Evolutionary conservation across 2,888 invertebrate genomes (phyloP), one percentile per base, ranked within the genome.

Genomic region (Chrysodeixis includens): DNA sequence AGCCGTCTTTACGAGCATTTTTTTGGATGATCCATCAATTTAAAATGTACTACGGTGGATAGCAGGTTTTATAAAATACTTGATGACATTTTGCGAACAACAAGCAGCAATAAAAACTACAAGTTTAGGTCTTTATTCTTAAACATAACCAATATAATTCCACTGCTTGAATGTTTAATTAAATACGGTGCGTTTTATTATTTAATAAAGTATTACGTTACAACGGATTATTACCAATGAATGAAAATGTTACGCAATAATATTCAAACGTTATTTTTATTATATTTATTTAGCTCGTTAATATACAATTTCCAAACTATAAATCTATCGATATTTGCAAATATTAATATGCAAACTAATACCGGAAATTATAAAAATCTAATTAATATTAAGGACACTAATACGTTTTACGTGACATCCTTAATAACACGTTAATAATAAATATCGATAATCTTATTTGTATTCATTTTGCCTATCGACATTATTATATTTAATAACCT

Each of bases 301-400:
- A 60, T 44, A 40, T 30, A 0, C 56, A 40, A 52, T 35, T 30
- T 18, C 44, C 18, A 4, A 16, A n/a, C 18, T 46, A 26, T 61
- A 44, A 54, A 30, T 20, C 18, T 20, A 20, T 16, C 51, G 53
- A 32, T 10, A 35, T 61, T 54, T 46, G 71, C 68, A 20, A 71
- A 64, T 64, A 62, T 67, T 16, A 60, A 71, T 73, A 35, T 63
- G 9, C 30, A 2, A 61, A 57, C n/a, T 51, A 51, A 62, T 56
- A 59, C 55, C 66, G 74, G 78, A 77, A 66, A 74, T 78, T 55
- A 32, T 55, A 26, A 8, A 22, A 66, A 52, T 58, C n/a, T 59
- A 63, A 66, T 60, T 69, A 56, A 30, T 53, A 5, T 58, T 68
- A 22, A 52, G 30, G 51, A 12, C 18, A 20, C 49, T 35, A 26